Conservation (phyloP, 1,140 invertebrate species). For the Cydia amplana region DNA sequence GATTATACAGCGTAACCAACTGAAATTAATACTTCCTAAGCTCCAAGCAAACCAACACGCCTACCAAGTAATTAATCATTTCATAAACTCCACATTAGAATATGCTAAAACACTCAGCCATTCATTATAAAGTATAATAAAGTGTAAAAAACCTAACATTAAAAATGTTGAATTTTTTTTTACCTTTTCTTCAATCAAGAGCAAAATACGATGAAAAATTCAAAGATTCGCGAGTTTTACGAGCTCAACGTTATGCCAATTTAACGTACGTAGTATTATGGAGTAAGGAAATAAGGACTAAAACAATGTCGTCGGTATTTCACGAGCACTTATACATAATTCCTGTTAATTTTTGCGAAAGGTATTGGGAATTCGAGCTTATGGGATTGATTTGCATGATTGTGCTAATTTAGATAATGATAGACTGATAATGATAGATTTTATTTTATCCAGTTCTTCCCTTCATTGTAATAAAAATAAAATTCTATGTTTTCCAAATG, state of each 20-base stretch:
- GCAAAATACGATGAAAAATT: constrained; percentile 16
- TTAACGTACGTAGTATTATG: neutral
- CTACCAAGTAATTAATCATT: constrained; percentile 19
- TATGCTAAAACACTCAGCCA: constrained; percentile 14
- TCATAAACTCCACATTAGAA: constrained; percentile 27
- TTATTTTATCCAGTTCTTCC: no score
- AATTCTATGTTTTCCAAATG: no score
- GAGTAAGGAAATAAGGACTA: constrained; percentile 12
- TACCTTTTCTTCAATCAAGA: constrained; percentile 8
- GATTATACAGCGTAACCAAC: constrained; percentile 25
- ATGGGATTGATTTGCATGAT: neutral
- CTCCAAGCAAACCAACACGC: constrained; percentile 14
- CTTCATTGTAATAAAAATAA: no score
- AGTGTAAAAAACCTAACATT: constrained; percentile 12
- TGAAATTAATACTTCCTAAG: constrained; percentile 23
- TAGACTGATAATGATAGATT: neutral
- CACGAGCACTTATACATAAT: neutral
- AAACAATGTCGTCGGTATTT: constrained; percentile 16
- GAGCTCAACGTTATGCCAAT: constrained; percentile 13
- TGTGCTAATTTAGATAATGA: neutral
- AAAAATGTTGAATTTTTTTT: no score
- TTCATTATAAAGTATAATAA: constrained; percentile 32
- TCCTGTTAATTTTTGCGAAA: constrained; percentile 2
- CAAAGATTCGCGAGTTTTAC: constrained; percentile 15
- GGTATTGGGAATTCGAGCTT: neutral